Percentiles rank a stretch among this genome's conserved stretches.
Evolutionary conservation across 2,888 invertebrate species (phyloP).

Genomic region (Trachelus iudaicus): DNA sequence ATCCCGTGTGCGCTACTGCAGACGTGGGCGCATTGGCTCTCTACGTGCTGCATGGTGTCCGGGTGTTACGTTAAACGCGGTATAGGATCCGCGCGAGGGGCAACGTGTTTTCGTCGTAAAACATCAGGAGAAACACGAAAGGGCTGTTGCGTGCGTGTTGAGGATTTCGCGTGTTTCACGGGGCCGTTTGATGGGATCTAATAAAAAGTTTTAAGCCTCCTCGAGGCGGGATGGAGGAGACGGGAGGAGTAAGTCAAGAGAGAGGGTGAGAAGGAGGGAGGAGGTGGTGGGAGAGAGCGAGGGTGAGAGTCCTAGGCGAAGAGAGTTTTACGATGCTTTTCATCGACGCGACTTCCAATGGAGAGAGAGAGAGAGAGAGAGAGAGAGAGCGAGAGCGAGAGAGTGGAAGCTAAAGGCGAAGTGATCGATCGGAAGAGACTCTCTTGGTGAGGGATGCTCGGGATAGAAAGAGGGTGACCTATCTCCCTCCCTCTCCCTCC

Average conservation of each 20-base stretch:
- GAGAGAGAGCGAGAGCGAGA: background rate
- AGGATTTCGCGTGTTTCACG: background rate
- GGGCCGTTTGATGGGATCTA: background rate
- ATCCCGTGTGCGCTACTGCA: too few species aligned
- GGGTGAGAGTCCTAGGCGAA: slow-evolving; percentile 6
- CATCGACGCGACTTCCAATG: background rate
- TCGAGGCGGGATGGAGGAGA: background rate
- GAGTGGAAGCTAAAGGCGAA: background rate
- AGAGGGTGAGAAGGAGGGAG: background rate
- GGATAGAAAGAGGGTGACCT: background rate
- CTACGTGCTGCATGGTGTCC: background rate
- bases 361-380: background rate
- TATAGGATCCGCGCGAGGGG: background rate
- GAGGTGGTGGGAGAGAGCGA: background rate
- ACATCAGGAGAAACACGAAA: background rate
- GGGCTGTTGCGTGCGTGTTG: background rate
- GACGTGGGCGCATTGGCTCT: background rate
- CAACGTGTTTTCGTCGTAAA: background rate
- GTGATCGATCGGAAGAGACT: background rate
- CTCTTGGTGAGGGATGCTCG: background rate
- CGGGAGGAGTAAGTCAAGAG: background rate
- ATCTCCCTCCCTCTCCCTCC: background rate
- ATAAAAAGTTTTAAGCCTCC: background rate
- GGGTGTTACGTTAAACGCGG: background rate
- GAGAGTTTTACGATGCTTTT: slow-evolving; percentile 12